phyloP scores from a whole-genome alignment of 2,113 vertebrate genomes.

The Oncorhynchus clarkii region DNA sequence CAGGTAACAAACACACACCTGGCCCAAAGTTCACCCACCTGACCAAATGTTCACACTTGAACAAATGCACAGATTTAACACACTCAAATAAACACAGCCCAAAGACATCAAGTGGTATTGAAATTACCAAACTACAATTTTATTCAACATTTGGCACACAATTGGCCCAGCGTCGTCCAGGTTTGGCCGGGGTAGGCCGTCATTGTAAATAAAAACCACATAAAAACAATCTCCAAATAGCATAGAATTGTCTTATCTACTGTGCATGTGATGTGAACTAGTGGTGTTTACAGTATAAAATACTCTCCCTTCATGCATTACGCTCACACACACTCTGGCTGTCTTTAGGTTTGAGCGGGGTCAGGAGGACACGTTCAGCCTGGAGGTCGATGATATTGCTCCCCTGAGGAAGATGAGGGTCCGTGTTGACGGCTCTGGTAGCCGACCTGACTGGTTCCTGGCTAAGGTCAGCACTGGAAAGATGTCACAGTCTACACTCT shows the following conservation, averaged over 20 bases:
- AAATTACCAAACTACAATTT: neutral
- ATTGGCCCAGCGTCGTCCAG: neutral
- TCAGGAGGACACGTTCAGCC: constrained; percentile 90
- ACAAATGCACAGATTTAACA: too few species aligned
- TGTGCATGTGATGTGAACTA: neutral
- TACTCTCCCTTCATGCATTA: neutral
- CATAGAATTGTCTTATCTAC: neutral
- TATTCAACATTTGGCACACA: too few species aligned
- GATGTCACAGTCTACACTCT: neutral
- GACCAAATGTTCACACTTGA: neutral
- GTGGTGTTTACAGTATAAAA: neutral
- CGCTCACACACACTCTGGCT: neutral
- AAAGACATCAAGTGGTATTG: neutral
- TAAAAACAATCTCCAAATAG: neutral
- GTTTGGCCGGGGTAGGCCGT: too few species aligned
- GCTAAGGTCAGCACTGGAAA: constrained; percentile 71
- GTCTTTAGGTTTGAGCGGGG: constrained; percentile 88
- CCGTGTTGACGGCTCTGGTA: constrained; percentile 85
- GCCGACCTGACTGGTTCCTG: constrained; percentile 91
- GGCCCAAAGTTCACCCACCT: neutral
- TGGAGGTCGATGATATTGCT: constrained; percentile 91
- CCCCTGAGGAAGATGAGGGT: constrained; percentile 92
- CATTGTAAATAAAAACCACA: neutral
- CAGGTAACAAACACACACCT: constrained; percentile 73
- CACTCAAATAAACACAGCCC: neutral